Base-by-base conservation (phyloP, 2,888 invertebrate genomes). In the Kryphioiulus occultus region DNA sequence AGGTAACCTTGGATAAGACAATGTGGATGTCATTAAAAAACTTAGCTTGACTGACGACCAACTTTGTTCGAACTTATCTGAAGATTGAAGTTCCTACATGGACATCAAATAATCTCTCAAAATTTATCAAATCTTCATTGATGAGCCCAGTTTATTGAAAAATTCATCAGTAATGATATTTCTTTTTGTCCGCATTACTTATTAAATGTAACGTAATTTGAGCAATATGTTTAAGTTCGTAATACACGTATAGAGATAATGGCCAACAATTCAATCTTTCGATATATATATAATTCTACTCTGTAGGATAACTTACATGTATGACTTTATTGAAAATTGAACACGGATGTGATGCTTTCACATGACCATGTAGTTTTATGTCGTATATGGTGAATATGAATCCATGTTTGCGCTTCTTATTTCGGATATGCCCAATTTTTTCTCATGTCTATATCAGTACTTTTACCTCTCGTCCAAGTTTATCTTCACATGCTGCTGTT, bases 221-320 rank as follows among this genome's bases (percentile, higher is more conserved):
- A 68, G 68, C 68, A 68, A 68, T 68, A 68, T 26, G n/a, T 68
- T 68, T n/a, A 59, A n/a, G 59, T 59, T 68, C 9, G n/a, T 22
- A 10, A 68, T 68, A 22, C 39, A 39, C 9, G 39, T 59, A 68
- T 59, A 59, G 19, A n/a, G 59, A 2, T 59, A 19, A n/a, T 59
- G 59, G n/a, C 59, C 59, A 7, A 53, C 17, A 17, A 35, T 35
- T 35, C 2, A 7, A 7, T 2, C 35, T 47, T 47, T 47, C 47
- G 12, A 3, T 47, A 47, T 15, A 47, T 35, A 7, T 35, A 35
- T 47, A 47, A 47, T 47, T 19, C 47, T 47, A 47, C 0, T 47
- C 10, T 47, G 35, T 35, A 2, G 44, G 44, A 15, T 10, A 44
- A 44, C 7, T 15, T 44, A 10, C 42, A 53, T 47, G 17, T 47